Conservation (phyloP, 2,797 vertebrate species). For the Ctenopoma kingsleyae region DNA sequence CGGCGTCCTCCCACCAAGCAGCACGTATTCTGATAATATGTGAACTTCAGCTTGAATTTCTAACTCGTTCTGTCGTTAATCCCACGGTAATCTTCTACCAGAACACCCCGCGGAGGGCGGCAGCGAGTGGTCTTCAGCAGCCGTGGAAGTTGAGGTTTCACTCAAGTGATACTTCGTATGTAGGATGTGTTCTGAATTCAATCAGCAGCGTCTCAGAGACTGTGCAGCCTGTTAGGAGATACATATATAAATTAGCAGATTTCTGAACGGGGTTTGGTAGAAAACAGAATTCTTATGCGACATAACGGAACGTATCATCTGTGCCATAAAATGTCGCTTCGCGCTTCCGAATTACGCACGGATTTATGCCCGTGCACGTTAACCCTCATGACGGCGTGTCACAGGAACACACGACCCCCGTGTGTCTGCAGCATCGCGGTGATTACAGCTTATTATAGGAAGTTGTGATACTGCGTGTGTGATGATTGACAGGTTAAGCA, state of each 20-base stretch:
- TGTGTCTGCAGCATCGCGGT: conserved; percentile 26
- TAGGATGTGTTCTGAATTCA: neutral
- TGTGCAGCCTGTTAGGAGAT: rapidly evolving
- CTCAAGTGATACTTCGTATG: neutral
- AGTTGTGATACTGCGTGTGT: neutral
- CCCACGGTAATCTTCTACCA: conserved; percentile 20
- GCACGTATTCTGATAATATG: neutral
- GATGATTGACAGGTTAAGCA: conserved; percentile 62
- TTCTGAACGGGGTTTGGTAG: conserved; percentile 13
- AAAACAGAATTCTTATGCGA: neutral
- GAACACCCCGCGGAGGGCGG: conserved; percentile 6
- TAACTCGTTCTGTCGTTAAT: conserved; percentile 27
- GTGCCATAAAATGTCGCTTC: neutral
- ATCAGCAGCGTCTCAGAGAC: rapidly evolving
- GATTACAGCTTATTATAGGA: no score
- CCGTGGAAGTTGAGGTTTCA: conserved; percentile 6
- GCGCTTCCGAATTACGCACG: conserved; percentile 8
- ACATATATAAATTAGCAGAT: neutral
- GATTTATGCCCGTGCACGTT: conserved; percentile 9
- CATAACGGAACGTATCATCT: neutral
- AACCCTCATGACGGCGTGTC: neutral
- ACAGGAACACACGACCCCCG: neutral
- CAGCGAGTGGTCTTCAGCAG: neutral
- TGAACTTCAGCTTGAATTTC: conserved; percentile 5
- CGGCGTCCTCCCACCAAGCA: neutral